Evolutionary conservation across 1,140 invertebrate genomes (phyloP).

Genomic region (Acyrthosiphon pisum): DNA sequence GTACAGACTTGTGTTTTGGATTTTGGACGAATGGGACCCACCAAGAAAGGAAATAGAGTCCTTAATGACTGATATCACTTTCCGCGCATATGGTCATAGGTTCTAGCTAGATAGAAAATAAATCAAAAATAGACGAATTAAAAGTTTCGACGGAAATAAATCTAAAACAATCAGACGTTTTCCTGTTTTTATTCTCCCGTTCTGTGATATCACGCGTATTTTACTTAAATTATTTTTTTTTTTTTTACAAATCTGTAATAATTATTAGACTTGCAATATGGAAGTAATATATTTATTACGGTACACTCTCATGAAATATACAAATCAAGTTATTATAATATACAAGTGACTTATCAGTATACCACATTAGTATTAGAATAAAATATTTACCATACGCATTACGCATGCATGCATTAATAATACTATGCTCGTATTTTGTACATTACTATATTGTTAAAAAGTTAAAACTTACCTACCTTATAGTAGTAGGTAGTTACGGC

Average conservation of each 20-base stretch:
- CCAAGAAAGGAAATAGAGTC: background rate
- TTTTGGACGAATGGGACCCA: background rate
- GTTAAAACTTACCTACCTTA: background rate
- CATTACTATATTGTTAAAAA: background rate
- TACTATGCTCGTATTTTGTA: background rate
- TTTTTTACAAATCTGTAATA: background rate
- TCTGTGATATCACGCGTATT: background rate
- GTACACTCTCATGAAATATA: background rate
- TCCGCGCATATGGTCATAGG: background rate
- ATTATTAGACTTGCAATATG: background rate
- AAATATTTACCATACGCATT: background rate
- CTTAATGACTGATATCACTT: background rate
- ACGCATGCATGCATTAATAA: background rate
- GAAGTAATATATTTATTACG: background rate
- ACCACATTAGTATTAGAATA: background rate
- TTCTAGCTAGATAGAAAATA: background rate
- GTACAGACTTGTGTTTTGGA: conserved; percentile 19
- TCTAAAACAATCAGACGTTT: background rate
- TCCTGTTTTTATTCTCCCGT: too few species aligned
- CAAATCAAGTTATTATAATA: background rate
- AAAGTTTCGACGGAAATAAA: background rate
- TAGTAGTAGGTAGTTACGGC: background rate
- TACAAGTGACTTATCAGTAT: background rate
- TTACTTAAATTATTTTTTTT: background rate
- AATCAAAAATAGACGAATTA: background rate